phyloP scores from a whole-genome alignment of 2,888 invertebrate species.

The Exephanes ischioxanthus region DNA sequence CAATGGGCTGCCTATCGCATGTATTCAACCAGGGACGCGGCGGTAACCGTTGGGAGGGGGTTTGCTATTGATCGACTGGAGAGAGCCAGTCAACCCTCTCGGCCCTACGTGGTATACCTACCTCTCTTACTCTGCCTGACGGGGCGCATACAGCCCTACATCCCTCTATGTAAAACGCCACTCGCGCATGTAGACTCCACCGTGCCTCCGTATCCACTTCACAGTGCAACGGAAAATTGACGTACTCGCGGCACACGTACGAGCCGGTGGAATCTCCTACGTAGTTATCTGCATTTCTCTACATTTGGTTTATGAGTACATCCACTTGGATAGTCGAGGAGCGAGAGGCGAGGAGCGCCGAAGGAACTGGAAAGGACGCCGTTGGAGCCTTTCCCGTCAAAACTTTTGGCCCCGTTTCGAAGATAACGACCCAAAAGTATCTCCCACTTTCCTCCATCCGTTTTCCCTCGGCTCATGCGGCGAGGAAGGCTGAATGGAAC shows the following conservation, averaged over 20 bases:
- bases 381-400: conserved; percentile 39
- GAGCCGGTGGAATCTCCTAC: background rate
- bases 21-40: conserved; percentile 80
- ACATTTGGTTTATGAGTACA: conserved; percentile 55
- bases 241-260: conserved; percentile 35
- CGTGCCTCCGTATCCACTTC: conserved; percentile 42
- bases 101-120: conserved; percentile 75
- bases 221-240: conserved; percentile 56
- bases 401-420: conserved; percentile 57
- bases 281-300: conserved; percentile 22
- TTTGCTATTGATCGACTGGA: conserved; percentile 83
- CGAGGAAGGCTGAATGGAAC: background rate
- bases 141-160: conserved; percentile 62
- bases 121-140: conserved; percentile 59
- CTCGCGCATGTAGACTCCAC: conserved; percentile 48
- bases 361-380: conserved; percentile 6
- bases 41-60: conserved; percentile 69
- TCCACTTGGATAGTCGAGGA: conserved; percentile 33
- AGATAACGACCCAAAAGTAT: conserved; percentile 56
- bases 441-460: conserved; percentile 12
- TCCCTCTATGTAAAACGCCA: conserved; percentile 59
- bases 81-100: conserved; percentile 82
- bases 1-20: conserved; percentile 83
- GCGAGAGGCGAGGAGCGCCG: background rate
- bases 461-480: conserved; percentile 4